Conservation (phyloP, 1,140 invertebrate genomes). For the Drosophila saltans region DNA sequence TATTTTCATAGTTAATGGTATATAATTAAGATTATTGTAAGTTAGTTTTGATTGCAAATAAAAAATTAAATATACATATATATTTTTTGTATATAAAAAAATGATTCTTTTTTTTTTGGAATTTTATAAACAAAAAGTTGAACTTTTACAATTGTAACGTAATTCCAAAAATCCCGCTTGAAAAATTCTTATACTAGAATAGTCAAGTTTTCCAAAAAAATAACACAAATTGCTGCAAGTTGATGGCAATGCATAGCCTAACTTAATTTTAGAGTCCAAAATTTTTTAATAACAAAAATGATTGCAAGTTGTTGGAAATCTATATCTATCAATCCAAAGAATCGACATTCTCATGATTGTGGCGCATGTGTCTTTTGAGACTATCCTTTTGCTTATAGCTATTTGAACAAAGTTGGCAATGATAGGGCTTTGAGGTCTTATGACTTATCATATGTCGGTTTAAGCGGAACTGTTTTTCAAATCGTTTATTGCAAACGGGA, state of each 20-base stretch:
- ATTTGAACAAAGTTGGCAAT: slow-evolving; percentile 11
- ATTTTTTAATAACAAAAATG: slow-evolving; percentile 4
- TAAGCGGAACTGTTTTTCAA: slow-evolving; percentile 9
- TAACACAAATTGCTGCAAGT: slow-evolving; percentile 12
- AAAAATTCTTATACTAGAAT: slow-evolving; percentile 4
- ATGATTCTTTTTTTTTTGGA: neutral
- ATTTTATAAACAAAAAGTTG: neutral
- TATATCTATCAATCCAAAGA: neutral
- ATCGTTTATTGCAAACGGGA: neutral
- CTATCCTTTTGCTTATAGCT: slow-evolving; percentile 11
- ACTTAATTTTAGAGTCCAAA: slow-evolving; percentile 10
- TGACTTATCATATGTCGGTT: slow-evolving; percentile 10
- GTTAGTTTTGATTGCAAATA: slow-evolving; percentile 6
- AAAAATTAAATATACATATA: neutral
- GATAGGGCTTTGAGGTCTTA: slow-evolving; percentile 2
- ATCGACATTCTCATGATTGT: slow-evolving; percentile 6
- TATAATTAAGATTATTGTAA: slow-evolving; percentile 5
- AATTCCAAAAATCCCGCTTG: slow-evolving; percentile 8
- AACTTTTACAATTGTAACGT: neutral
- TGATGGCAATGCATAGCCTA: slow-evolving; percentile 10
- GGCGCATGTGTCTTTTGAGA: slow-evolving; percentile 3
- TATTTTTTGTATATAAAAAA: neutral
- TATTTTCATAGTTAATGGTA: neutral
- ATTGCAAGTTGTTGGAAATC: neutral
- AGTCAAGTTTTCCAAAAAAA: neutral